Conservation (phyloP, 2,888 invertebrate genomes). For the Cataglyphis cursor region DNA sequence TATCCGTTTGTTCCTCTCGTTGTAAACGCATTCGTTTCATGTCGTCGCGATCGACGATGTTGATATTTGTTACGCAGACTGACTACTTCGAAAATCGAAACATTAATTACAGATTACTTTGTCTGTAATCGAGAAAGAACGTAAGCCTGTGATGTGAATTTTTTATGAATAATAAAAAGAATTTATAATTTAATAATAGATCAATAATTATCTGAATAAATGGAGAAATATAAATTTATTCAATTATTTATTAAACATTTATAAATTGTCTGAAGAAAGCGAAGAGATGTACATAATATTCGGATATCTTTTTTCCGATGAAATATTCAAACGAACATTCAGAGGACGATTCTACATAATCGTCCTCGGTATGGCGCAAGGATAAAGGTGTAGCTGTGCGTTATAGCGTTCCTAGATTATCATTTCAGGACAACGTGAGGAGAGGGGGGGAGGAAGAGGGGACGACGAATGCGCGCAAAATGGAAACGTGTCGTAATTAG, state of each 20-base stretch:
- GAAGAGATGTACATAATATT: not conserved
- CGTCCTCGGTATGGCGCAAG: not conserved
- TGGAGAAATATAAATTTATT: not conserved
- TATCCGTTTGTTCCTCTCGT: conserved; percentile 44
- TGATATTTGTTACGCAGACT: conserved; percentile 41
- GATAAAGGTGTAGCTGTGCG: not conserved
- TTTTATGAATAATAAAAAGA: not conserved
- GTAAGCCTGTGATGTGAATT: not conserved
- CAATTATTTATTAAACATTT: not conserved
- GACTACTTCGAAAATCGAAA: conserved; percentile 78
- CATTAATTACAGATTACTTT: conserved; percentile 81
- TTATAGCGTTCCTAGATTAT: not conserved
- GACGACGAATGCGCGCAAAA: conserved; percentile 75
- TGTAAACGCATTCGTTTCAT: conserved; percentile 32
- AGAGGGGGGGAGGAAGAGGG: not conserved
- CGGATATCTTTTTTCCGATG: not conserved
- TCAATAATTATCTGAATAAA: not conserved
- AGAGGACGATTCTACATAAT: not conserved
- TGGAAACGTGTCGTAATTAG: conserved; percentile 85
- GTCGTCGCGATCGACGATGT: conserved; percentile 56
- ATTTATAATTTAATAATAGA: not conserved
- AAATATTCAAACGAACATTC: not conserved
- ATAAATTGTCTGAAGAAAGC: not conserved
- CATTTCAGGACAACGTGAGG: not conserved
- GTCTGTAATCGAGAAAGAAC: not conserved